A percentile compares a stretch with the other conserved stretches of the same genome.
Conservation (phyloP, 2,888 invertebrate genomes). For the Drosophila subquinaria region DNA sequence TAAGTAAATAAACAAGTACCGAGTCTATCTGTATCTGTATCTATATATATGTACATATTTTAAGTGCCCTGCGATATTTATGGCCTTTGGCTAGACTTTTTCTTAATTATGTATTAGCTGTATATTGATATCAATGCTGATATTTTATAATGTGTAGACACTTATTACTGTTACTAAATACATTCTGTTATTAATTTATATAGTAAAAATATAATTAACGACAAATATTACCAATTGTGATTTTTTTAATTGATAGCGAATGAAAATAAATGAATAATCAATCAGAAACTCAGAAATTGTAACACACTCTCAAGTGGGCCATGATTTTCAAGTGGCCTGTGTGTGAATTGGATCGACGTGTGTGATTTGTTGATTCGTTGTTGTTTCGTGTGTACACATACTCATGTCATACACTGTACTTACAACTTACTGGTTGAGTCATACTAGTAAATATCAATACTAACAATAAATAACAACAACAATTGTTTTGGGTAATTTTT, state of each 20-base stretch:
- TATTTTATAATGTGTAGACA: constrained; percentile 54
- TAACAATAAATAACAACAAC: constrained; percentile 12
- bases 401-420: constrained; percentile 37
- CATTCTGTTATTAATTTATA: constrained; percentile 75
- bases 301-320: constrained; percentile 38
- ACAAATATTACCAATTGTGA: constrained; percentile 50
- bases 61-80: constrained; percentile 72
- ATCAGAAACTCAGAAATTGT: background rate
- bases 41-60: constrained; percentile 11
- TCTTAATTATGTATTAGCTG: constrained; percentile 46
- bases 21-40: constrained; percentile 20
- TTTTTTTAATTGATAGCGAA: constrained; percentile 51
- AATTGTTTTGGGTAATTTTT: constrained; percentile 28
- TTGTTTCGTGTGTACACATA: constrained; percentile 48
- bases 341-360: constrained; percentile 21
- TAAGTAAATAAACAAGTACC: too few relatives aligned
- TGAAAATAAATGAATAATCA: constrained; percentile 12
- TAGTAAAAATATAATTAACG: constrained; percentile 53
- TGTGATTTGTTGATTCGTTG: constrained; percentile 47
- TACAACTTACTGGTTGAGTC: constrained; percentile 3
- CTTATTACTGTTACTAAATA: constrained; percentile 37
- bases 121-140: constrained; percentile 56
- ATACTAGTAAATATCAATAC: background rate
- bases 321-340: constrained; percentile 39
- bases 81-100: constrained; percentile 52